Base-by-base conservation (phyloP, 2,797 vertebrate species). In the Eulemur albifrons region DNA sequence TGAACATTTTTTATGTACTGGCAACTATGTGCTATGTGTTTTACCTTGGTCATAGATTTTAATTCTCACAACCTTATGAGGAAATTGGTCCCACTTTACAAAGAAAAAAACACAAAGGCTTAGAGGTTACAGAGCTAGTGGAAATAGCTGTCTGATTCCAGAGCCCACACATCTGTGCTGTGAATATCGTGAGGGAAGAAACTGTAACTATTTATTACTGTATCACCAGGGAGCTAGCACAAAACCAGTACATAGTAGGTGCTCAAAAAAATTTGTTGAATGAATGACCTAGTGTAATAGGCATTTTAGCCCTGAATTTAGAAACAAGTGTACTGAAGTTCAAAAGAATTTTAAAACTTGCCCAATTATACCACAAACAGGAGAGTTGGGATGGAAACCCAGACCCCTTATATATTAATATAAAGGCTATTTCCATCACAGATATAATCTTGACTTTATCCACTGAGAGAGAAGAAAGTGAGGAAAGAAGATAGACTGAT, bases 271-370 rank as follows among this genome's bases (percentile, higher is more conserved):
- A 65, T 30, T 57, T 89, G 61, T 45, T 80, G 45, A 77, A 48
- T 67, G 73, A 95, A 83, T 75, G 76, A 86, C 38, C 30, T 52
- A 76, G 38, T 52, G 13, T 43, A 84, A 94, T 15, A 50, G 43
- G 14, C 48, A 93, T 93, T 87, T 89, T 94, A 61, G 11, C 52
- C 65, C 40, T 81, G 52, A 97, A 88, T 91, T 93, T 87, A 94
- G 52, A 95, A 25, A 80, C 10, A 92, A 91, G 75, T 86, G 45
- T 90, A 94, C 48, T 77, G n/a, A 88, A 94, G 18, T 77, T 69
- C n/a, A 75, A 92, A 87, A 93, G 27, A 94, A 90, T 70, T 67
- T 93, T 75, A 43, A 95, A 75, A 86, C 45, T 88, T 57, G 27
- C 43, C 43, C 83, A 82, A 81, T 77, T 89, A 82, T 2, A 91